A percentile compares a stretch with the other conserved stretches of the same genome.
phyloP scores from a whole-genome alignment of 2,888 invertebrate species.

The Spicauda simplicius region DNA sequence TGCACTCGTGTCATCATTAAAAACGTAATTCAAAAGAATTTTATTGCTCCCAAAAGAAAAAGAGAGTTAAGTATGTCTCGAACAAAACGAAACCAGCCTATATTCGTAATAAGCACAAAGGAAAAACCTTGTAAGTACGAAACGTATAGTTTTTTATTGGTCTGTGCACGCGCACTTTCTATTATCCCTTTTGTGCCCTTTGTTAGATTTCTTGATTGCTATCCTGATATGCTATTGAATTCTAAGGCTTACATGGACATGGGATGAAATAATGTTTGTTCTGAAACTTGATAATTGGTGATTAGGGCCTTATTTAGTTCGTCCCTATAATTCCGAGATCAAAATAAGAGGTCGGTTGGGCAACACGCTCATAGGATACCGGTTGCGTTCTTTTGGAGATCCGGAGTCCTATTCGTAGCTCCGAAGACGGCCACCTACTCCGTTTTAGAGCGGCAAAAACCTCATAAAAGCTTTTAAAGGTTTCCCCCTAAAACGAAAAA shows the following conservation, averaged over 20 bases:
- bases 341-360: no score
- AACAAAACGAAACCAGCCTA: neutral
- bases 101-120: neutral
- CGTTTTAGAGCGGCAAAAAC: no score
- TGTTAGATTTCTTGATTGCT: constrained; percentile 12
- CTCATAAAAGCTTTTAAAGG: no score
- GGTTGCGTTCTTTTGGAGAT: no score
- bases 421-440: no score
- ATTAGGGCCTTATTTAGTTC: no score
- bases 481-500: no score
- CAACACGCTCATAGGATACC: no score
- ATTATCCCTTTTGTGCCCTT: constrained; percentile 21
- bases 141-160: constrained; percentile 18
- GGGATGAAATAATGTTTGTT: neutral
- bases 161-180: constrained; percentile 27
- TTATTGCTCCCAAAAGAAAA: neutral
- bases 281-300: neutral
- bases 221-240: constrained; percentile 10
- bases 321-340: no score
- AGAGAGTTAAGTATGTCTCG: neutral
- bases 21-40: neutral
- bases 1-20: neutral
- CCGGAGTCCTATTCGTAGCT: no score
- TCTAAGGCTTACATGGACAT: neutral
- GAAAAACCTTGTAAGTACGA: constrained; percentile 14